Evolutionary conservation across 2,888 invertebrate genomes (phyloP).

Genomic region (Hemistola chrysoprasaria): DNA sequence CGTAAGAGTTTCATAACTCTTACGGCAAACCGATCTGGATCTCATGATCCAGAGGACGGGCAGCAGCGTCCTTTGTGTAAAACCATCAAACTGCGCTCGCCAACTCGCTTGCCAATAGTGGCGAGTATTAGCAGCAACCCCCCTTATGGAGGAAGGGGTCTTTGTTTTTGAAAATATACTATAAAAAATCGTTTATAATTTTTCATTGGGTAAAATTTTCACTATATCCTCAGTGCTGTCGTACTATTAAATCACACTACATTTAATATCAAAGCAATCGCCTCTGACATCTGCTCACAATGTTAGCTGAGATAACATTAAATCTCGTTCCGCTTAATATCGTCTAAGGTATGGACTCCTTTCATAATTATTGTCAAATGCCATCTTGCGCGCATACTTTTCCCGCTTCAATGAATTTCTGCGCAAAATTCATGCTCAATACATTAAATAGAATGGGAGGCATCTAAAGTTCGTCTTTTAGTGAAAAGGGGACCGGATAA

Average conservation of each 20-base stretch:
- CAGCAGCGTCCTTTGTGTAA: too few relatives aligned
- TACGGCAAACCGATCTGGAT: too few relatives aligned
- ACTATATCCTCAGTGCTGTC: background rate
- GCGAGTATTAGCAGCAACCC: too few relatives aligned
- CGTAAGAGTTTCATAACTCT: too few relatives aligned
- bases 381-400: conserved; percentile 50
- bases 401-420: conserved; percentile 59
- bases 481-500: conserved; percentile 63
- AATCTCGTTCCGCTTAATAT: conserved; percentile 71
- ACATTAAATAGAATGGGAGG: conserved; percentile 50
- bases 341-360: conserved; percentile 51
- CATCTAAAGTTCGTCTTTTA: conserved; percentile 49
- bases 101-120: too few relatives aligned
- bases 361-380: conserved; percentile 77
- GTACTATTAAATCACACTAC: conserved; percentile 29
- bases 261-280: conserved; percentile 44
- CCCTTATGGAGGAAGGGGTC: too few relatives aligned
- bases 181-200: too few relatives aligned
- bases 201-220: too few relatives aligned
- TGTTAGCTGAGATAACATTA: conserved; percentile 71
- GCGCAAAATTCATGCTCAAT: conserved; percentile 71
- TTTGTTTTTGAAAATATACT: too few relatives aligned
- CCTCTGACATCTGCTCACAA: conserved; percentile 61
- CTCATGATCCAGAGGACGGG: too few relatives aligned
- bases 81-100: too few relatives aligned